Conservation (phyloP, 2,797 vertebrate species). For the Argyrosomus regius region DNA sequence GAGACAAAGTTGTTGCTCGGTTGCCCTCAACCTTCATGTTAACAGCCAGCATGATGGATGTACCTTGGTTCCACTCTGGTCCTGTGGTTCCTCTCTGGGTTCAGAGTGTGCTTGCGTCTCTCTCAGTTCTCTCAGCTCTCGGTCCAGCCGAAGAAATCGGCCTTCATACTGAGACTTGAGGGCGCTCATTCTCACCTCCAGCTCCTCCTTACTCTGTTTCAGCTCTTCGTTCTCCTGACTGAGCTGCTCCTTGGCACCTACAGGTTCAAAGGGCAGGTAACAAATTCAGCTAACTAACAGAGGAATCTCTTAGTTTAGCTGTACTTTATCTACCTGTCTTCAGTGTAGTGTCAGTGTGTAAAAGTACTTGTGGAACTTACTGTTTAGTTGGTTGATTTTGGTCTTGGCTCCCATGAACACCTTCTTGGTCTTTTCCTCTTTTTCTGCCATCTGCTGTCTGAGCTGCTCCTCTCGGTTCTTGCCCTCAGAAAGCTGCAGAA, state of each 20-base stretch:
- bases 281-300: background rate
- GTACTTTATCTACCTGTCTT: background rate
- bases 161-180: conserved; percentile 97
- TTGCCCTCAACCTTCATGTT: background rate
- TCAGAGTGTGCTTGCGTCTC: conserved; percentile 92
- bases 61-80: conserved; percentile 92
- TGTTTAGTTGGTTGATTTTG: conserved; percentile 92
- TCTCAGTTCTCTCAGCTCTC: conserved; percentile 89
- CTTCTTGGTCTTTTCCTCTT: conserved; percentile 97
- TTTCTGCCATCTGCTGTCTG: conserved; percentile 92
- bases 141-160: conserved; percentile 91
- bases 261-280: background rate
- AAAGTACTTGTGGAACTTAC: conserved; percentile 73
- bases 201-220: conserved; percentile 92
- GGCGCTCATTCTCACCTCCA: conserved; percentile 94
- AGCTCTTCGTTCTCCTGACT: conserved; percentile 92
- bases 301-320: background rate
- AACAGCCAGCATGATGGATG: background rate
- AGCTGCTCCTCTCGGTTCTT: conserved; percentile 91
- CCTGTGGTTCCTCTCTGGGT: conserved; percentile 90
- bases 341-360: background rate
- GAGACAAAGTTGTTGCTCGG: background rate
- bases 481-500: conserved; percentile 86
- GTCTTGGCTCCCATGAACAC: conserved; percentile 92
- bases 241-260: conserved; percentile 92